Evolutionary conservation across 2,797 vertebrate species (phyloP).

Genomic region (Chelidonichthys spinosus): DNA sequence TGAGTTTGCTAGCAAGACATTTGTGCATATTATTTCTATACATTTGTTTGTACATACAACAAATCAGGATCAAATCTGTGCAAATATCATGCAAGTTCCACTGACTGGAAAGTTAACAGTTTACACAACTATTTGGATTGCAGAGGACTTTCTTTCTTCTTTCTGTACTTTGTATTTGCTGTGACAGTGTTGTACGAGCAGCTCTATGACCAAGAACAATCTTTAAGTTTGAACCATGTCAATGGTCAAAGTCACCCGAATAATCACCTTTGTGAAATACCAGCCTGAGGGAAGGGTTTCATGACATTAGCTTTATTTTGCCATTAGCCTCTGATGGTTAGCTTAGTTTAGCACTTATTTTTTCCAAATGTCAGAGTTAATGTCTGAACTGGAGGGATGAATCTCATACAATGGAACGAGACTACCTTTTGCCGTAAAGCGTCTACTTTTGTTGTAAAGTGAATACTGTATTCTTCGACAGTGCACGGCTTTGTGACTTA

Average conservation of each 20-base stretch:
- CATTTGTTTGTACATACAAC: not conserved
- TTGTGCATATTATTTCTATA: not conserved
- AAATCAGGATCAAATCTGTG: not conserved
- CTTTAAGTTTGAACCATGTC: not conserved
- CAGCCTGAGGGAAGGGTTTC: not conserved
- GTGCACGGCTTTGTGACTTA: too few relatives aligned
- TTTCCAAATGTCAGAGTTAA: not conserved
- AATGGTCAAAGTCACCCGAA: constrained; percentile 48
- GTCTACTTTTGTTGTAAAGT: not conserved
- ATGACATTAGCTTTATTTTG: not conserved
- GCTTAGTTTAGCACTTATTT: not conserved
- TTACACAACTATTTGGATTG: not conserved
- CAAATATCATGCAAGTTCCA: not conserved
- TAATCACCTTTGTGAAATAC: constrained; percentile 36
- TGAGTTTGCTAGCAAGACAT: not conserved
- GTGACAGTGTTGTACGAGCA: constrained; percentile 2
- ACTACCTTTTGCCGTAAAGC: not conserved
- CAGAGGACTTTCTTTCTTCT: not conserved
- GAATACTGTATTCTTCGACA: too few relatives aligned
- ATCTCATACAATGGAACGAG: not conserved
- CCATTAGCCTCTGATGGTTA: not conserved
- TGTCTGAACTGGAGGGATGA: not conserved
- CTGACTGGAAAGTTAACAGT: not conserved
- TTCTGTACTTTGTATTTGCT: not conserved
- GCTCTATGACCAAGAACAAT: constrained; percentile 48